Evolutionary conservation across 2,888 invertebrate species (phyloP).

Genomic region (Lutraria lutraria): DNA sequence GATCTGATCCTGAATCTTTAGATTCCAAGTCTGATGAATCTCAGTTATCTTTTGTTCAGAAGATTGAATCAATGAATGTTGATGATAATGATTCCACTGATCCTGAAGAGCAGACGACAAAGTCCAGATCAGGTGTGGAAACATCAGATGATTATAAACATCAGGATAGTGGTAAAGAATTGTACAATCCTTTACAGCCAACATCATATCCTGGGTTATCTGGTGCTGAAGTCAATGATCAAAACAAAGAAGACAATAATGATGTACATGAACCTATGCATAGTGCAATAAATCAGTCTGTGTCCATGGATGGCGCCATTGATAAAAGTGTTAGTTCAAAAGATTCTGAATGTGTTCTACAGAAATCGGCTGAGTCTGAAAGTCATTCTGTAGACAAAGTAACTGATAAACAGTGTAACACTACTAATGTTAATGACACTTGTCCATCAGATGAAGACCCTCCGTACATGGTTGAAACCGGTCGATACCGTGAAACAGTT

Average conservation of each 20-base stretch:
- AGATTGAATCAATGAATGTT: constrained; percentile 57
- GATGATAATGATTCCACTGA: constrained; percentile 37
- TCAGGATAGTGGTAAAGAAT: background rate
- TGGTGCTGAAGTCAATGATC: background rate
- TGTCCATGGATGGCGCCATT: background rate
- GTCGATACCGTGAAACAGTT: constrained; percentile 45
- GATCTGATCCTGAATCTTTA: constrained; percentile 38
- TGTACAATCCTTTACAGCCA: constrained; percentile 59
- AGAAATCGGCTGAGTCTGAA: background rate
- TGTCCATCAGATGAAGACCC: constrained; percentile 29
- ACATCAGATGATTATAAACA: background rate
- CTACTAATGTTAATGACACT: background rate
- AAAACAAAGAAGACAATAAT: background rate
- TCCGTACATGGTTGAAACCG: constrained; percentile 31
- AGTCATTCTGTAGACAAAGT: background rate
- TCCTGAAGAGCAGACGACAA: background rate
- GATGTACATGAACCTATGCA: constrained; percentile 16
- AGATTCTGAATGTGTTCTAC: background rate
- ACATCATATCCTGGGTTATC: constrained; percentile 43
- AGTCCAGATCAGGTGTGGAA: background rate
- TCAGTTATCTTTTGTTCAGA: constrained; percentile 54
- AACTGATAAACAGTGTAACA: background rate
- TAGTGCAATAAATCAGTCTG: background rate
- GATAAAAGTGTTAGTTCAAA: background rate
- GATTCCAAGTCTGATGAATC: constrained; percentile 60